Evolutionary conservation across 2,113 vertebrate species (phyloP).

Genomic region (Sturnus vulgaris): DNA sequence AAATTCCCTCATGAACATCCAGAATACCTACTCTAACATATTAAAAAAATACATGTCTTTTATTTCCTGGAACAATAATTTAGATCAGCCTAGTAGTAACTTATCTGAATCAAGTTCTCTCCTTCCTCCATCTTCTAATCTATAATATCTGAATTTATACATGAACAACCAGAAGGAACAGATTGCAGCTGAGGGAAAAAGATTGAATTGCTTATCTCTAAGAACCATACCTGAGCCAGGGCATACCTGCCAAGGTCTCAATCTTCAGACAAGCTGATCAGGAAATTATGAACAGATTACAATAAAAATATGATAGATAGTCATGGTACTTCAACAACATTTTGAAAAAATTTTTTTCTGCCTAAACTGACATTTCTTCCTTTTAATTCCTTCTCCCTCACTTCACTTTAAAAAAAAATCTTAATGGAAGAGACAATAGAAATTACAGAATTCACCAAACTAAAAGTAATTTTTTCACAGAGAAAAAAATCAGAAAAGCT

Average conservation of each 20-base stretch:
- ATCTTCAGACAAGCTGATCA: neutral
- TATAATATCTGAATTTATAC: neutral
- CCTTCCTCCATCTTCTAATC: neutral
- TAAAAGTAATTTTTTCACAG: neutral
- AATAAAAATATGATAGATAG: neutral
- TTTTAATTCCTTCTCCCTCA: neutral
- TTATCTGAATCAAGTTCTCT: neutral
- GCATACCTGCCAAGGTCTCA: neutral
- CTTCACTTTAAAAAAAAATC: neutral
- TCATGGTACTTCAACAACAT: neutral
- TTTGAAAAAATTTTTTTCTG: neutral
- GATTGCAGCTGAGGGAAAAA: neutral
- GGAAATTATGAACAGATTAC: neutral
- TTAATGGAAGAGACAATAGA: neutral
- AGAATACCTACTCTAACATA: neutral
- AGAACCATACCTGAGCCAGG: neutral
- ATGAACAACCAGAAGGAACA: neutral
- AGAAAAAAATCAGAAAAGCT: neutral
- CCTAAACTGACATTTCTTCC: neutral
- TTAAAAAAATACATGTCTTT: accelerated
- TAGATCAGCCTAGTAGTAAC: neutral
- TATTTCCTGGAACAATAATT: neutral
- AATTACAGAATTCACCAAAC: neutral
- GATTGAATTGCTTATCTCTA: neutral
- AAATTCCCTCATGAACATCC: neutral